Conservation (phyloP, 2,113 vertebrate genomes). For the Athene cunicularia region DNA sequence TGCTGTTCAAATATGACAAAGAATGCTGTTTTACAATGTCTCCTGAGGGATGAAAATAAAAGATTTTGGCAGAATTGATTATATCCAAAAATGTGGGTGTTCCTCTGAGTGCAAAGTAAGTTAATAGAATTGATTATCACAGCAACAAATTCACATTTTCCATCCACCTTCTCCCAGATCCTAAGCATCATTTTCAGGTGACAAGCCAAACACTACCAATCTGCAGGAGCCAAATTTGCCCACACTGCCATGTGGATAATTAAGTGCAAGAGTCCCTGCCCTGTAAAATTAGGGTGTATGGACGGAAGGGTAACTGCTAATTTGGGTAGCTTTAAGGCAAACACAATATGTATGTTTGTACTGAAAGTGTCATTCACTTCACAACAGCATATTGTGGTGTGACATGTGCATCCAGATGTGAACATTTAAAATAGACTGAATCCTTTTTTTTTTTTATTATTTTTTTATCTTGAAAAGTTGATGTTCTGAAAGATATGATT, state of each 20-base stretch:
- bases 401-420: conserved; percentile 39
- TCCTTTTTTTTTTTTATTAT: rapidly evolving
- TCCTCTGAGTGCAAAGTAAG: not conserved
- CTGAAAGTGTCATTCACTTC: not conserved
- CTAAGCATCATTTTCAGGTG: not conserved
- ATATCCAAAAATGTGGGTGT: not conserved
- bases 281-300: not conserved
- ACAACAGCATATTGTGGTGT: not conserved
- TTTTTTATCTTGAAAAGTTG: not conserved
- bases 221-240: not conserved
- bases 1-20: not conserved
- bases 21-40: not conserved
- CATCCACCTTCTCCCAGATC: not conserved
- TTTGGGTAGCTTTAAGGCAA: conserved; percentile 28
- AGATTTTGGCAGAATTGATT: not conserved
- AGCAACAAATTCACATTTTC: not conserved
- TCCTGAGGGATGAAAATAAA: not conserved
- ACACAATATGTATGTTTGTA: not conserved
- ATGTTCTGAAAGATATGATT: conserved; percentile 41
- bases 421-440: conserved; percentile 39
- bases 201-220: not conserved
- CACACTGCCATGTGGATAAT: not conserved
- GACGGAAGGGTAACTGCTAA: not conserved
- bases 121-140: not conserved
- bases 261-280: not conserved